Percentiles rank a stretch among this genome's conserved stretches.
Conservation (phyloP, 1,140 invertebrate genomes). For the Eurosta solidaginis region DNA sequence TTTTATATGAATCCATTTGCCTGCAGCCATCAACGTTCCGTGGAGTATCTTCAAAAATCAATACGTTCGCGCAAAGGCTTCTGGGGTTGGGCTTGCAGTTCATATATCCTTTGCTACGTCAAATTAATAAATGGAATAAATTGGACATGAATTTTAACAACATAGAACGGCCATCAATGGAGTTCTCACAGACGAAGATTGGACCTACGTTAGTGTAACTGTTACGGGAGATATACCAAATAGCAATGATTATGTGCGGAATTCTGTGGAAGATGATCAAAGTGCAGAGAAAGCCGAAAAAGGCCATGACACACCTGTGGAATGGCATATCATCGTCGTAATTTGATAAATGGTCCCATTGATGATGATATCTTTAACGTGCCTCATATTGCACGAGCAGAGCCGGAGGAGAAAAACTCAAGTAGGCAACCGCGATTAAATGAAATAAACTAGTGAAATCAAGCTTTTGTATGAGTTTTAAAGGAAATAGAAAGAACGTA, state of each 20-base stretch:
- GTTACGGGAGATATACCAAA: constrained; percentile 37
- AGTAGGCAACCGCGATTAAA: neutral
- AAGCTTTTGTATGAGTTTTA: no score
- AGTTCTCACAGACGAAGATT: constrained; percentile 43
- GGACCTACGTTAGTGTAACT: constrained; percentile 50
- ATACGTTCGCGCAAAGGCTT: constrained; percentile 70
- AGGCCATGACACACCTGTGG: neutral
- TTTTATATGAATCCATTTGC: constrained; percentile 71
- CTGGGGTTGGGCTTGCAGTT: constrained; percentile 69
- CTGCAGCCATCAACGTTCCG: constrained; percentile 72
- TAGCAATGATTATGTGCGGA: neutral
- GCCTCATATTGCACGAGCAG: constrained; percentile 34
- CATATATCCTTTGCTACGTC: constrained; percentile 58
- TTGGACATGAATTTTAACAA: constrained; percentile 52
- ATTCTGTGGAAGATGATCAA: constrained; percentile 52
- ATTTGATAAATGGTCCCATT: constrained; percentile 49
- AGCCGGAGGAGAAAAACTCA: neutral
- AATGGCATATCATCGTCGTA: constrained; percentile 50
- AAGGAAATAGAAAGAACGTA: no score
- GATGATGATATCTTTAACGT: constrained; percentile 49
- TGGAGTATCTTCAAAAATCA: constrained; percentile 73
- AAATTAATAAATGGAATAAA: constrained; percentile 56
- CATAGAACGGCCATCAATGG: constrained; percentile 32
- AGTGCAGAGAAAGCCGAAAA: neutral
- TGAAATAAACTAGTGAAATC: neutral